A percentile compares a stretch with the other conserved stretches of the same genome.
phyloP scores from a whole-genome alignment of 1,140 invertebrate species.

The Camponotus vicinus region DNA sequence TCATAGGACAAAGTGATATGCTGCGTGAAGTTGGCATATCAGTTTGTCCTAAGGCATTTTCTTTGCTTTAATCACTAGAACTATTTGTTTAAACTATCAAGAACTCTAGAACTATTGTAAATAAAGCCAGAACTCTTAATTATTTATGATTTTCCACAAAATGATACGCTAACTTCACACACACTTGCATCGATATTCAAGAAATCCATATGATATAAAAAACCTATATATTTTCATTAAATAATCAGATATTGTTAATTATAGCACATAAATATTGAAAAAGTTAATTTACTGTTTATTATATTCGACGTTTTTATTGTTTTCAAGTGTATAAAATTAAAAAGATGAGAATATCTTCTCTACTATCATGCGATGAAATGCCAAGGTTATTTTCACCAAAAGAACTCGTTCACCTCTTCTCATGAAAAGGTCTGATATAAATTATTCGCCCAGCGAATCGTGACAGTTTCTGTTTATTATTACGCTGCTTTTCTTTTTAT shows the following conservation, averaged over 20 bases:
- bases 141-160: no score
- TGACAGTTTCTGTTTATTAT: conserved; percentile 28
- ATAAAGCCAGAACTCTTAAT: no score
- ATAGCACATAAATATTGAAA: background rate
- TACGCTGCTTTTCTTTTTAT: background rate
- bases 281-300: background rate
- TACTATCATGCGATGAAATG: background rate
- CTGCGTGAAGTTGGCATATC: no score
- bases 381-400: conserved; percentile 46
- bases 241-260: background rate
- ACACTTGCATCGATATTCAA: background rate
- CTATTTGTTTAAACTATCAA: no score
- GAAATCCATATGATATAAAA: background rate
- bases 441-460: conserved; percentile 29
- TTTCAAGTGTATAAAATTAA: conserved; percentile 1
- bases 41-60: no score
- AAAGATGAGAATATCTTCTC: background rate
- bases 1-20: no score
- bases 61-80: no score
- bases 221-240: background rate
- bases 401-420: conserved; percentile 9
- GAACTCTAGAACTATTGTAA: no score
- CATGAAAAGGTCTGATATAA: conserved; percentile 26
- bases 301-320: background rate
- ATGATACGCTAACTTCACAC: no score